Percentiles rank a stretch among this genome's conserved stretches.
phyloP scores from a whole-genome alignment of 2,797 vertebrate genomes.

The Taeniopygia guttata region DNA sequence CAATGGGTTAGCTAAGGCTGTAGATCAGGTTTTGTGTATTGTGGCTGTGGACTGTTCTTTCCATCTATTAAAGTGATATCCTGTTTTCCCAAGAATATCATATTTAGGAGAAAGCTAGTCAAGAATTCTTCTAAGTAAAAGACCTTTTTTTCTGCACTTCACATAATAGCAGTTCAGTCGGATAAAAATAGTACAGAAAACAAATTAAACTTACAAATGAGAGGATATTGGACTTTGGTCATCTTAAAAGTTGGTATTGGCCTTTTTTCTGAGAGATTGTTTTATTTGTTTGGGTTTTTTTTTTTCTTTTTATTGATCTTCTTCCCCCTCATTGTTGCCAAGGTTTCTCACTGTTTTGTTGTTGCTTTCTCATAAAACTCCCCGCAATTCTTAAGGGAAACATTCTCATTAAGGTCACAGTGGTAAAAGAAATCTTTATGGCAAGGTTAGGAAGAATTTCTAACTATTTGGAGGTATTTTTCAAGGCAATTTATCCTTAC shows the following conservation, averaged over 20 bases:
- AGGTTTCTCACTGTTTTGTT: constrained; percentile 37
- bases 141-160: constrained; percentile 14
- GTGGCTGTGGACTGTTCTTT: constrained; percentile 54
- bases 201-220: constrained; percentile 66
- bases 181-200: constrained; percentile 62
- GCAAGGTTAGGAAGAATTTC: constrained; percentile 17
- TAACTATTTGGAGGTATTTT: constrained; percentile 26
- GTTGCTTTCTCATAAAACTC: constrained; percentile 36
- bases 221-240: constrained; percentile 43
- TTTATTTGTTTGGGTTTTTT: not conserved
- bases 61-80: constrained; percentile 60
- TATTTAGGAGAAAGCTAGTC: constrained; percentile 43
- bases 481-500: constrained; percentile 26
- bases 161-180: constrained; percentile 38
- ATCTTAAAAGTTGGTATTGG: constrained; percentile 53
- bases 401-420: constrained; percentile 26
- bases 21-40: constrained; percentile 50
- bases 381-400: not conserved
- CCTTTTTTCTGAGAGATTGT: constrained; percentile 26
- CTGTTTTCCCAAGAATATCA: constrained; percentile 69
- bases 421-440: constrained; percentile 19
- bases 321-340: not conserved
- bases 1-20: constrained; percentile 18
- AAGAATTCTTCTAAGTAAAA: constrained; percentile 47
- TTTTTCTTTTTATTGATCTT: constrained; percentile 4